A percentile compares a stretch with the other conserved stretches of the same genome.
These are phyloP conservation scores for Dione juno DNA, from an alignment of 2,888 invertebrate genomes.

Conservation along the genomic window DNA sequence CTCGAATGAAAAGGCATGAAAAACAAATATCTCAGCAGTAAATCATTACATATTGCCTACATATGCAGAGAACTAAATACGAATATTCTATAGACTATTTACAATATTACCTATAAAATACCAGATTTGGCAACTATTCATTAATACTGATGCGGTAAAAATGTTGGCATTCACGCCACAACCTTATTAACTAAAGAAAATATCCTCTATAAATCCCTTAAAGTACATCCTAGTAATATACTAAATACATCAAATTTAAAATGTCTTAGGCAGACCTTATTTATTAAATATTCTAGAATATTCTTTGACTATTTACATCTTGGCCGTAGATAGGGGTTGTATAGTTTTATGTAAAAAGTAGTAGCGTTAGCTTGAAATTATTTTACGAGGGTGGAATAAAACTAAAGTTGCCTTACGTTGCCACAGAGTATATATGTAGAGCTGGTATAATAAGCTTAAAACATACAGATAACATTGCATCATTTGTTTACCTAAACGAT, in stretches of 20 bases:
- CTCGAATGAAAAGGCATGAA: constrained; percentile 80
- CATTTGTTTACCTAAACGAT: neutral
- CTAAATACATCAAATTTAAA: constrained; percentile 81
- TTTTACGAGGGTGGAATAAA: constrained; percentile 23
- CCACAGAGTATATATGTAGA: constrained; percentile 22
- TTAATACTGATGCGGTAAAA: constrained; percentile 84
- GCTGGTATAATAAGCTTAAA: neutral
- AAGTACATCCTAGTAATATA: constrained; percentile 63
- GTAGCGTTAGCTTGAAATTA: constrained; percentile 50
- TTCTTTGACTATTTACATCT: constrained; percentile 75
- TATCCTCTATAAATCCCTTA: constrained; percentile 75
- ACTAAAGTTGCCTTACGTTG: constrained; percentile 16
- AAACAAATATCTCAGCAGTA: constrained; percentile 71
- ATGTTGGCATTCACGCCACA: constrained; percentile 81
- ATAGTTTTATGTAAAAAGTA: constrained; percentile 56
- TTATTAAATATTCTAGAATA: constrained; percentile 54
- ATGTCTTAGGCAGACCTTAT: constrained; percentile 79
- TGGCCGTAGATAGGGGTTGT: constrained; percentile 66
- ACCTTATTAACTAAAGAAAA: constrained; percentile 72
- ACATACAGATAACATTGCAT: neutral
- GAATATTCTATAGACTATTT: constrained; percentile 71
- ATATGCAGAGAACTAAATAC: constrained; percentile 59
- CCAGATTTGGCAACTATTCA: constrained; percentile 78
- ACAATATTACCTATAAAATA: constrained; percentile 74
- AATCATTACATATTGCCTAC: constrained; percentile 58